Evolutionary conservation across 2,888 invertebrate genomes (phyloP).

Genomic region (Ophion slaviceki): DNA sequence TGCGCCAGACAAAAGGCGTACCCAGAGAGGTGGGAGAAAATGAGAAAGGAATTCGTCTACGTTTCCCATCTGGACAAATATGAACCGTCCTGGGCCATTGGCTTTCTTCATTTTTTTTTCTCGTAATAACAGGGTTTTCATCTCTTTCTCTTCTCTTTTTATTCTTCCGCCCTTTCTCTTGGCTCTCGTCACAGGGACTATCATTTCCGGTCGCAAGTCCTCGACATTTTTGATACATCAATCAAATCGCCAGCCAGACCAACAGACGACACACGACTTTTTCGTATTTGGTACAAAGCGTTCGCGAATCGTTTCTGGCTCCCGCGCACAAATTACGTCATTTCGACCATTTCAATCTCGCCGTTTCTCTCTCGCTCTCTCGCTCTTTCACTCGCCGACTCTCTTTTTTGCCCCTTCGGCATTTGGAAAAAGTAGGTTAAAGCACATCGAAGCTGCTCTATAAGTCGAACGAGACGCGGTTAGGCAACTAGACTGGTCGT

Average conservation of each 20-base stretch:
- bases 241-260: too few species aligned
- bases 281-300: too few species aligned
- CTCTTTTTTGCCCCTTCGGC: slow-evolving; percentile 29
- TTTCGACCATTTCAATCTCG: neutral
- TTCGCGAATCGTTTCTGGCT: neutral
- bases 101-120: slow-evolving; percentile 13
- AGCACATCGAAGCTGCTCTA: slow-evolving; percentile 35
- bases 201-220: too few species aligned
- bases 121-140: slow-evolving; percentile 12
- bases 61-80: slow-evolving; percentile 35
- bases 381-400: too few species aligned
- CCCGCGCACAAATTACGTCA: neutral
- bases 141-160: too few species aligned
- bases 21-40: slow-evolving; percentile 20
- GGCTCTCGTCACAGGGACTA: too few species aligned
- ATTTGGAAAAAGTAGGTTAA: slow-evolving; percentile 62
- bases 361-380: neutral
- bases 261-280: too few species aligned
- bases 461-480: slow-evolving; percentile 31
- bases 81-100: neutral
- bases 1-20: slow-evolving; percentile 12
- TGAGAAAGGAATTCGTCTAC: slow-evolving; percentile 2
- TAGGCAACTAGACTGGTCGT: slow-evolving; percentile 42
- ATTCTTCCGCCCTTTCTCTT: too few species aligned
- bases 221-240: too few species aligned